Conservation (phyloP, 2,888 invertebrate species). For the Tupiocoris notatus region DNA sequence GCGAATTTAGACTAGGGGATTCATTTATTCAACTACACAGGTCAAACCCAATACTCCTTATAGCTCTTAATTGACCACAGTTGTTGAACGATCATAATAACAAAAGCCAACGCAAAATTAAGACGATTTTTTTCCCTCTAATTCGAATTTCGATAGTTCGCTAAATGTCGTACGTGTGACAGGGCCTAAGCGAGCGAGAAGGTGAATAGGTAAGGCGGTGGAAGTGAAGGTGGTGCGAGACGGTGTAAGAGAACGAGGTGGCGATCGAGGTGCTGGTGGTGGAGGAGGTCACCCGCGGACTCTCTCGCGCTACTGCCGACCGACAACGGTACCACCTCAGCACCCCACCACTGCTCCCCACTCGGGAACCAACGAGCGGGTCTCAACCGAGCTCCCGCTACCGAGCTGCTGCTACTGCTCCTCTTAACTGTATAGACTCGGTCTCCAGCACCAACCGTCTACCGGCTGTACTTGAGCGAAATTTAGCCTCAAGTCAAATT, state of each 20-base stretch:
- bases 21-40: too few species aligned
- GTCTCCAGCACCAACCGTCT: conserved; percentile 26
- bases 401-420: conserved; percentile 11
- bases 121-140: too few species aligned
- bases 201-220: neutral
- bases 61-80: too few species aligned
- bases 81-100: too few species aligned
- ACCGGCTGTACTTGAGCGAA: too few species aligned
- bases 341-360: conserved; percentile 22
- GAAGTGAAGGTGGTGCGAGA: too few species aligned
- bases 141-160: neutral
- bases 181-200: neutral
- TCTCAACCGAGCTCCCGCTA: neutral
- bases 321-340: conserved; percentile 10
- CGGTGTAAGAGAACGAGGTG: too few species aligned
- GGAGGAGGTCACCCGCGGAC: conserved; percentile 47
- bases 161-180: neutral
- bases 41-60: too few species aligned
- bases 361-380: neutral
- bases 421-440: conserved; percentile 21
- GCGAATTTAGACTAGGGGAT: too few species aligned
- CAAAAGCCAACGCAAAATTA: too few species aligned
- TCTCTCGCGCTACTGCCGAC: conserved; percentile 37
- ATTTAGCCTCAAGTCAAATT: too few species aligned
- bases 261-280: conserved; percentile 41